Conservation (phyloP, 2,888 invertebrate species). For the Alloscopus bannaensis region DNA sequence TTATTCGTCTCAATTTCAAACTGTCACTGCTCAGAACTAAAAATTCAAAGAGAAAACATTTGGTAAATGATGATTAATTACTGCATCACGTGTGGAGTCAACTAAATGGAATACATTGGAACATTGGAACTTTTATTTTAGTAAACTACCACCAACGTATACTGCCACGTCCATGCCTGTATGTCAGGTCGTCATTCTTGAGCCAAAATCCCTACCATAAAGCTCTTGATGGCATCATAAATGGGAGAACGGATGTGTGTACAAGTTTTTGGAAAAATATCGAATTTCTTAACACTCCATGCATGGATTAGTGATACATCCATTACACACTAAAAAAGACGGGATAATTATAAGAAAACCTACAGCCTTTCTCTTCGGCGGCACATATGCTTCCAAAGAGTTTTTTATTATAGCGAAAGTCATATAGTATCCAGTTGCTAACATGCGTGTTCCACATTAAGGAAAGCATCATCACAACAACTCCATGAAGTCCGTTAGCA, state of each 20-base stretch:
- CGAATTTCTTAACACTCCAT: conserved; percentile 41
- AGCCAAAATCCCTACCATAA: too few species aligned
- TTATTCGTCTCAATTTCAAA: conserved; percentile 35
- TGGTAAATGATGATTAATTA: conserved; percentile 50
- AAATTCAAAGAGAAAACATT: conserved; percentile 23
- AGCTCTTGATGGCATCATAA: conserved; percentile 11
- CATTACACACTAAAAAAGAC: conserved; percentile 38
- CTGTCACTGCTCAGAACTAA: conserved; percentile 20
- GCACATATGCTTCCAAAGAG: not conserved
- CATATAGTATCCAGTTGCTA: not conserved
- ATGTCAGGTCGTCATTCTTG: too few species aligned
- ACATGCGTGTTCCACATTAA: not conserved
- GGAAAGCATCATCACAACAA: not conserved
- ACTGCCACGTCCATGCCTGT: not conserved
- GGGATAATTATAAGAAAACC: conserved; percentile 48
- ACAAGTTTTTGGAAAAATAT: conserved; percentile 48
- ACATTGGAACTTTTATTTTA: not conserved
- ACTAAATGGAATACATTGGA: not conserved
- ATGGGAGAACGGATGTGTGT: conserved; percentile 34
- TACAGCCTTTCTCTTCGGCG: not conserved
- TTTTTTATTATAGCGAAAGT: not conserved
- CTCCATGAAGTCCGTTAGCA: conserved; percentile 46
- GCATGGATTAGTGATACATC: conserved; percentile 53
- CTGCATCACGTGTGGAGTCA: not conserved
- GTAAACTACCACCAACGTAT: not conserved